These are phyloP conservation scores for Melozone crissalis DNA, from an alignment of 2,113 vertebrate species.

Conservation along the genomic window DNA sequence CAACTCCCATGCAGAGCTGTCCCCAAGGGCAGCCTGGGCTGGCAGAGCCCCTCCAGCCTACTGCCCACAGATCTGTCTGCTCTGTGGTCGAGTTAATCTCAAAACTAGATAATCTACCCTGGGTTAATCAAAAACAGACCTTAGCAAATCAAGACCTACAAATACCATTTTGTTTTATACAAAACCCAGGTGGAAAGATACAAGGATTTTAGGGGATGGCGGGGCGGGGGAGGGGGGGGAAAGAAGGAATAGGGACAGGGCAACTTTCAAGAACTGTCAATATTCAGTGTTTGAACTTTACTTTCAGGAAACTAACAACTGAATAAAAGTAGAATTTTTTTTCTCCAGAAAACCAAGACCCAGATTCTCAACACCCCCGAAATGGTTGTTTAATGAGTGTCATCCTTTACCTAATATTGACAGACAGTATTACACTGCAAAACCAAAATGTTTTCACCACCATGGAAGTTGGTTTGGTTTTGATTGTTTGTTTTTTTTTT, in stretches of 20 bases:
- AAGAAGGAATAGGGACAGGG: rapidly evolving
- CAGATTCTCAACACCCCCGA: neutral
- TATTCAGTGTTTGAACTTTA: neutral
- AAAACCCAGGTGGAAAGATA: neutral
- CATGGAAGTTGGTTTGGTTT: neutral
- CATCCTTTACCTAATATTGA: neutral
- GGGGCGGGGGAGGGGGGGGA: rapidly evolving
- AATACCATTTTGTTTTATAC: neutral
- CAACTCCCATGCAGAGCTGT: neutral
- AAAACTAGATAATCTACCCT: neutral
- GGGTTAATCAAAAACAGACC: neutral
- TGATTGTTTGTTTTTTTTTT: no score
- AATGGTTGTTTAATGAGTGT: neutral
- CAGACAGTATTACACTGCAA: neutral
- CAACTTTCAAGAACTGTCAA: neutral
- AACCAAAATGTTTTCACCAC: neutral
- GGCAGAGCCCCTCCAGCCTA: neutral
- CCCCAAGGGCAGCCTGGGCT: neutral
- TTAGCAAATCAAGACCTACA: neutral
- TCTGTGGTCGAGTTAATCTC: neutral
- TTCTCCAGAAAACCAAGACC: neutral
- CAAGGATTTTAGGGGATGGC: neutral
- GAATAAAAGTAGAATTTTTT: neutral
- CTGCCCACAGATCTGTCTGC: neutral
- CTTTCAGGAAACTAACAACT: neutral